A percentile compares a stretch with the other conserved stretches of the same genome.
Evolutionary conservation across 2,888 invertebrate genomes (phyloP).

Genomic region (Nebria salina): DNA sequence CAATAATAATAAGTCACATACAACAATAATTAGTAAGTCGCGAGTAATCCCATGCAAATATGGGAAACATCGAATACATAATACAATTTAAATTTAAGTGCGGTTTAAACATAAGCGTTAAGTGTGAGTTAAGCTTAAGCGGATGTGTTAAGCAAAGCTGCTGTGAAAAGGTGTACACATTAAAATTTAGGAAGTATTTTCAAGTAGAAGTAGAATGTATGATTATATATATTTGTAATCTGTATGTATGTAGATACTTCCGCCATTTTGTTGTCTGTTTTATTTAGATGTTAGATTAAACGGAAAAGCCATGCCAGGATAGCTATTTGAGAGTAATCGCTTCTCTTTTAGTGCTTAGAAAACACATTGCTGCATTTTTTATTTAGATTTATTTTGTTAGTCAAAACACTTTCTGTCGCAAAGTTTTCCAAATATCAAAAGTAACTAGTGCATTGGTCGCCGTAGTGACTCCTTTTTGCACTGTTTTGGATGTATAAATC

Average conservation of each 20-base stretch:
- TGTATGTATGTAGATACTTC: background rate
- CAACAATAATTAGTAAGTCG: background rate
- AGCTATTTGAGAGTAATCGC: background rate
- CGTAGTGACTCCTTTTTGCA: conserved; percentile 45
- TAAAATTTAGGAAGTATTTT: background rate
- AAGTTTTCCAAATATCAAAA: conserved; percentile 38
- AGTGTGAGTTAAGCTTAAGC: conserved; percentile 1
- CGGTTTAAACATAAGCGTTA: conserved; percentile 1
- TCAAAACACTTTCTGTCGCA: conserved; percentile 30
- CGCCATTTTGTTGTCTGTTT: background rate
- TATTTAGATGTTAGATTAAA: background rate
- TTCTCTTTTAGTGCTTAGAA: background rate
- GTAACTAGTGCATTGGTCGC: conserved; percentile 30
- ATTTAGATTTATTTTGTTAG: conserved; percentile 11
- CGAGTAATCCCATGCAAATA: background rate
- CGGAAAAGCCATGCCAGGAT: background rate
- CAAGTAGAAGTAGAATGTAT: too few species aligned
- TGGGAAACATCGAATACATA: background rate
- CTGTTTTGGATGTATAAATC: background rate
- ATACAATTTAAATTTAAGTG: background rate
- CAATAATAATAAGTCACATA: background rate
- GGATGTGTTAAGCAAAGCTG: background rate
- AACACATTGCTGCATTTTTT: background rate
- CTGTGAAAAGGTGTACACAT: background rate
- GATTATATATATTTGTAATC: too few species aligned